Evolutionary conservation across 2,888 invertebrate genomes (phyloP), one percentile per base, ranked within the genome.

Genomic region (Nemotelus nigrinus): DNA sequence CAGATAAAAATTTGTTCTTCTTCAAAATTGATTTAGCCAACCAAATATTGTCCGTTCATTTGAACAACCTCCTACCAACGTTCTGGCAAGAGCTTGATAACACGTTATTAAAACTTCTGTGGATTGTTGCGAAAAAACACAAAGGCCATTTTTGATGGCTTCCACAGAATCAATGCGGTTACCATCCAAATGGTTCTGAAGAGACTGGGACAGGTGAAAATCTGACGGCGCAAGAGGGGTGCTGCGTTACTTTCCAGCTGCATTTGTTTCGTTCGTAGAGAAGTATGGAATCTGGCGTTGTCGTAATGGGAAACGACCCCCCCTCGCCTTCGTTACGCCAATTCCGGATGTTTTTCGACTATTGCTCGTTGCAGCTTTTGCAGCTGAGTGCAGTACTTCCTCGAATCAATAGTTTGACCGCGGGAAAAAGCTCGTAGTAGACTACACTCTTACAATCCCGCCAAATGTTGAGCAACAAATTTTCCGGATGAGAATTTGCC

Each of bases 341-440:
- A 53, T 53, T 53, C 53, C 53, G 53, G 53, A 53, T 10, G 53
- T 53, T 53, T 7, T 53, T 53, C 53, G 53, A 53, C 53, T 53
- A 53, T 53, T 53, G 53, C 53, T 53, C 6, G 53, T 53, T 53
- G 53, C 53, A 53, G 53, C 53, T 53, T 53, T 53, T 10, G 7
- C 53, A 53, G 53, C 6, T 6, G 10, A 7, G 6, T 10, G 53
- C 53, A 53, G 53, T 7, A 7, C 53, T 6, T 6, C 6, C 10
- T 53, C 53, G 53, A 10, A 7, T 53, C 10, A 53, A 53, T 10
- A 53, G 6, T 7, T 53, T 53, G 53, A 6, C 7, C 53, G 6
- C 53, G 7, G 53, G 10, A 7, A 53, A 53, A 6, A 7, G 53
- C 7, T 53, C 7, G 6, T 6, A 10, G 53, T 53, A 25, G 25